Evolutionary conservation across 2,888 invertebrate species (phyloP).

Genomic region (Argynnis bischoffii): DNA sequence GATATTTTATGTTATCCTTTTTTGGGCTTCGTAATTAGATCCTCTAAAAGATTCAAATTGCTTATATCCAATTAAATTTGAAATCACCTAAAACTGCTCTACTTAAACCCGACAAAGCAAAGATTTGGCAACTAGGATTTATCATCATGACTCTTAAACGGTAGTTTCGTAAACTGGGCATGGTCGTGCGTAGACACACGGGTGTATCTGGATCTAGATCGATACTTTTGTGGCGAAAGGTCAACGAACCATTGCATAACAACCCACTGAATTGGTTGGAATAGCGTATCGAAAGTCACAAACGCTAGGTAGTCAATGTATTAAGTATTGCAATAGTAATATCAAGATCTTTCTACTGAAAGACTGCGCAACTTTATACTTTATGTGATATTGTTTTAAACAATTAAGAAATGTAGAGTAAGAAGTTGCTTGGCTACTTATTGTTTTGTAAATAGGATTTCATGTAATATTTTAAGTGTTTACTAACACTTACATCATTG

Average conservation of each 20-base stretch:
- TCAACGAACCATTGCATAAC: slow-evolving; percentile 62
- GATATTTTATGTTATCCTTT: too few species aligned
- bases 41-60: too few species aligned
- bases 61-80: neutral
- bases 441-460: too few species aligned
- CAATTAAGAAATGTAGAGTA: too few species aligned
- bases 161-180: slow-evolving; percentile 44
- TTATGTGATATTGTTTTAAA: too few species aligned
- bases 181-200: slow-evolving; percentile 50
- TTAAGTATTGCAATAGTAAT: slow-evolving; percentile 23
- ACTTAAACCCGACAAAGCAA: slow-evolving; percentile 25
- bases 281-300: slow-evolving; percentile 40
- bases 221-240: slow-evolving; percentile 74
- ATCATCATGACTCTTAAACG: slow-evolving; percentile 35
- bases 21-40: too few species aligned
- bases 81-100: neutral
- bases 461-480: too few species aligned
- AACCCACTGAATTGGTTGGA: slow-evolving; percentile 41
- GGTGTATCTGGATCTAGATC: slow-evolving; percentile 72
- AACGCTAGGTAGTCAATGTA: slow-evolving; percentile 30
- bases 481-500: too few species aligned
- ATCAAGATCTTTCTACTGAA: too few species aligned
- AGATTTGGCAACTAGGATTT: slow-evolving; percentile 32
- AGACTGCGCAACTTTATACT: too few species aligned
- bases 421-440: too few species aligned